phyloP scores from a whole-genome alignment of 2,888 invertebrate genomes.

The Notodonta dromedarius region DNA sequence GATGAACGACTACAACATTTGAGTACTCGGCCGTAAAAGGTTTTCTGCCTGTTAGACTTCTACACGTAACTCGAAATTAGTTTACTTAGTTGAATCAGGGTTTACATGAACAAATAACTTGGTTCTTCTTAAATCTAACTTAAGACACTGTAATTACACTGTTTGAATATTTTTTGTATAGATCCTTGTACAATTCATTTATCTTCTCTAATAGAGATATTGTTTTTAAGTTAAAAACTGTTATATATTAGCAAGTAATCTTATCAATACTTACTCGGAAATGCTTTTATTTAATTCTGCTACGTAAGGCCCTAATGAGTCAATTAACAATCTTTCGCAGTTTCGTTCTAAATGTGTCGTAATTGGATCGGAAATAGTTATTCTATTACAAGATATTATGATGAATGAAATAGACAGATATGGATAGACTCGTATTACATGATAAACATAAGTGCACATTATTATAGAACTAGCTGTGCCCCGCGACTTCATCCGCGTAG shows the following conservation, averaged over 20 bases:
- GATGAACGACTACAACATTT: too few relatives aligned
- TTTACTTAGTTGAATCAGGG: too few relatives aligned
- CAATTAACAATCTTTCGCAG: not conserved
- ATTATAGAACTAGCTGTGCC: too few relatives aligned
- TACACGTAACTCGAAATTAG: too few relatives aligned
- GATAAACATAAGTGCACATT: not conserved
- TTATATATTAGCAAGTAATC: slow-evolving; percentile 28
- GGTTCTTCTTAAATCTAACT: too few relatives aligned
- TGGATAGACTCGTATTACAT: not conserved
- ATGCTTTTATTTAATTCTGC: slow-evolving; percentile 20
- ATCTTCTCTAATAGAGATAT: not conserved
- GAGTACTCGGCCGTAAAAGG: too few relatives aligned
- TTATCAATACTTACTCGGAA: slow-evolving; percentile 25
- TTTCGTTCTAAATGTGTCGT: not conserved
- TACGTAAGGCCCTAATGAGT: slow-evolving; percentile 7
- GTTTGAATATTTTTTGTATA: too few relatives aligned
- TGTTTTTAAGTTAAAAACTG: slow-evolving; percentile 13
- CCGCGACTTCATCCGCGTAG: too few relatives aligned
- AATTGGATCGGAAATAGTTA: slow-evolving; percentile 3
- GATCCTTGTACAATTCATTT: too few relatives aligned
- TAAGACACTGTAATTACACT: too few relatives aligned
- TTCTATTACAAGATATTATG: not conserved
- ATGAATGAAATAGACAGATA: not conserved
- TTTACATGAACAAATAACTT: too few relatives aligned
- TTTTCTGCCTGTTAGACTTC: too few relatives aligned